phyloP scores from a whole-genome alignment of 2,888 invertebrate species.

The Mythimna vitellina region DNA sequence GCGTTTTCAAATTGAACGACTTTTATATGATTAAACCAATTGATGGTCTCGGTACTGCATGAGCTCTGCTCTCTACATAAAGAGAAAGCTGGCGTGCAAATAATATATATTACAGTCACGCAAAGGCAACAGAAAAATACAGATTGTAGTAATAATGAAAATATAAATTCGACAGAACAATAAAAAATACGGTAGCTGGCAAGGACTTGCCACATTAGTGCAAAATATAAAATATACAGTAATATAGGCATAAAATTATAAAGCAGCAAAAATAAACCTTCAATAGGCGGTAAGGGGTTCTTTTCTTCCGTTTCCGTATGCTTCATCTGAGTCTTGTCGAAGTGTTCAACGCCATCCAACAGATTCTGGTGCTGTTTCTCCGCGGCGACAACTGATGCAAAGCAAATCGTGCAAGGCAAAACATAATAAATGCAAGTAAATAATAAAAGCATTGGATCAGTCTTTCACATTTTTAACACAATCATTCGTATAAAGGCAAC shows the following conservation, averaged over 20 bases:
- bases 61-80: conserved; percentile 14
- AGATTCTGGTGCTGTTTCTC: conserved; percentile 94
- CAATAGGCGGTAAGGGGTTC: conserved; percentile 93
- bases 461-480: conserved; percentile 41
- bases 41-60: conserved; percentile 5
- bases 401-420: conserved; percentile 84
- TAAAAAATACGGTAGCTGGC: conserved; percentile 10
- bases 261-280: conserved; percentile 90
- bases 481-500: conserved; percentile 52
- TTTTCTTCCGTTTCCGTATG: conserved; percentile 94
- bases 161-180: background rate
- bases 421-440: conserved; percentile 64
- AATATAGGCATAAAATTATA: conserved; percentile 42
- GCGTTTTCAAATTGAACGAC: conserved; percentile 1
- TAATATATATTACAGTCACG: conserved; percentile 39
- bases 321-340: conserved; percentile 93
- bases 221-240: conserved; percentile 23
- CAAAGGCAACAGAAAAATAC: conserved; percentile 29
- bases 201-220: conserved; percentile 15
- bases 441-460: conserved; percentile 59
- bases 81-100: conserved; percentile 46
- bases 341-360: conserved; percentile 93
- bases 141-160: background rate
- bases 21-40: conserved; percentile 13
- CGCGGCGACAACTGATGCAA: conserved; percentile 92